Conservation (phyloP, 2,797 vertebrate genomes). For the Chloroceryle inda region DNA sequence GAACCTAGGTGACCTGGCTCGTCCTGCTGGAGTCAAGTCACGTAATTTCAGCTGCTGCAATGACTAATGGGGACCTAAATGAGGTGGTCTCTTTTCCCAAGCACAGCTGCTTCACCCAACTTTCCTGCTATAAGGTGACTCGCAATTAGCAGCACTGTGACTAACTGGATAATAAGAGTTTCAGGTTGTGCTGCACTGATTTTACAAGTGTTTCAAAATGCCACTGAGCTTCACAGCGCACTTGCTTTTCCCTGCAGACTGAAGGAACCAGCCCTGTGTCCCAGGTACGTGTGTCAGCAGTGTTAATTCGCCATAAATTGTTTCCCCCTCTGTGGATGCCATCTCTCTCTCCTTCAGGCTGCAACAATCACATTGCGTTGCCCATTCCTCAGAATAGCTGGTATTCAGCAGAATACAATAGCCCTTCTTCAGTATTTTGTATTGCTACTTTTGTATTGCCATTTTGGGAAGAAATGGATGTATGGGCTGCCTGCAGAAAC, state of each 20-base stretch:
- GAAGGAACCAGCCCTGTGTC: neutral
- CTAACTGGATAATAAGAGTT: neutral
- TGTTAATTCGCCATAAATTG: neutral
- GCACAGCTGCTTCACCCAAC: neutral
- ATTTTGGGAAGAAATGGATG: constrained; percentile 24
- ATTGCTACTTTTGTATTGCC: neutral
- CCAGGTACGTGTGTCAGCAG: neutral
- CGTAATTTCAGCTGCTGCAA: neutral
- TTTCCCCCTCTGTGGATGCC: neutral
- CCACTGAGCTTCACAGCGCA: neutral
- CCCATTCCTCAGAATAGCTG: neutral
- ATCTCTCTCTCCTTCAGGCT: neutral
- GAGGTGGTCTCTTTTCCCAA: neutral
- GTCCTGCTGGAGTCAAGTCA: neutral
- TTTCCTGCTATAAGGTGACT: neutral
- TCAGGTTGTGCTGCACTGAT: neutral
- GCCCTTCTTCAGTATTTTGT: neutral
- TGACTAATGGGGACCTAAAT: neutral
- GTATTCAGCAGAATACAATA: constrained; percentile 19
- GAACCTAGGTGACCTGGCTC: neutral
- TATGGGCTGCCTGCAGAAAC: neutral
- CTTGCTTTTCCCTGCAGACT: neutral
- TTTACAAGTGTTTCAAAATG: constrained; percentile 26
- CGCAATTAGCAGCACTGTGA: constrained; percentile 21
- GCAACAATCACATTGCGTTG: neutral